Base-by-base conservation (phyloP, 1,140 invertebrate species). In the Brachionus rotundiformis region DNA sequence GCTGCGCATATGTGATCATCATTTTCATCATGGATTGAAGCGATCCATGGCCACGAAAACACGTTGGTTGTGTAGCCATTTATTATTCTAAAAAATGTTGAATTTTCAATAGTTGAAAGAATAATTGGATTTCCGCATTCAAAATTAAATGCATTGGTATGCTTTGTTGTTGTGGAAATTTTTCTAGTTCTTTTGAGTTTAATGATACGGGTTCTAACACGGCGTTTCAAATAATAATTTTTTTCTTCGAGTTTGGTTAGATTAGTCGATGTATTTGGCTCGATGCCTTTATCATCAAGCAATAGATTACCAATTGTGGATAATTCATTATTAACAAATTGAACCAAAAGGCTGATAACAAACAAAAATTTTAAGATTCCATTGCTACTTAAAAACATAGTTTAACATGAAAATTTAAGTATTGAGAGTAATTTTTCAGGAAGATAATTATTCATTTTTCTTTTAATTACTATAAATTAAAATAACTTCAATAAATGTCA, bases 41-140 rank as follows among this genome's bases (percentile, higher is more conserved):
- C 29, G 36, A 79, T 59, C 47, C 47, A 79, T 19, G 76, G 76
- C 76, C 76, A 79, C 59, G 76, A 79, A 41, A 25, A 27, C 4
- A 25, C 16, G n/a, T 2, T 27, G 11, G 76, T 33, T 10, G 49
- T 63, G 11, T 19, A 36, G 7, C 76, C 76, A 63, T 63, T 63
- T 13, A 79, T 41, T 23, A 79, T 79, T 63, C 47, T 5, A 36
- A 59, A 59, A 10, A 73, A 19, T 13, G 36, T 13, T 4, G 13
- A 39, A 36, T 39, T 29, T 19, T 36, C 33, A 36, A 71, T 33
- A 16, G 31, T 8, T 23, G 68, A 41, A 4, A 44, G 11, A 13
- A 73, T 31, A 27, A 7, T 27, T 25, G 68, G 39, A 25, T 8
- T 10, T 2, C 68, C 68, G 41, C 68, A 73, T 6, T 23, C 44